Conservation (phyloP, 2,113 vertebrate genomes). For the Steatornis caripensis region DNA sequence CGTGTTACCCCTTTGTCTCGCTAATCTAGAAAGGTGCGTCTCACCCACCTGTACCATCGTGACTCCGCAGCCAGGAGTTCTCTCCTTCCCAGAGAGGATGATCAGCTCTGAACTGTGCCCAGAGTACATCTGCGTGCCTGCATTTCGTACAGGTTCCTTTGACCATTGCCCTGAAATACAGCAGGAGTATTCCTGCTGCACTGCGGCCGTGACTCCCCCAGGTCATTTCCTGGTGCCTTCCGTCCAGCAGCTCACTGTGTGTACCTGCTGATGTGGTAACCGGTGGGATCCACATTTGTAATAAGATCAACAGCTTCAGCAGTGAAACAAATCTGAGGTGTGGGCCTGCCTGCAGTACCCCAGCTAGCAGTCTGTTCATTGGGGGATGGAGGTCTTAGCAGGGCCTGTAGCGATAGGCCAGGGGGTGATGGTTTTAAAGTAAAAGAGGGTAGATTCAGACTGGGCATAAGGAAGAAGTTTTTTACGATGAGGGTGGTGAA, state of each 20-base stretch:
- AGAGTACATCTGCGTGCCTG: no score
- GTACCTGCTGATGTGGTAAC: neutral
- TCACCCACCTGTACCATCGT: neutral
- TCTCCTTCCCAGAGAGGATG: neutral
- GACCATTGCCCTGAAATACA: neutral
- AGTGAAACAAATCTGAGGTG: neutral
- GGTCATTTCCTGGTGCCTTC: neutral
- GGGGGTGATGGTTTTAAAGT: no score
- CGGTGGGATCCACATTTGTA: neutral
- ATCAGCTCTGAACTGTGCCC: neutral
- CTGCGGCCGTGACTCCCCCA: no score
- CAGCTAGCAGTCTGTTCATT: neutral
- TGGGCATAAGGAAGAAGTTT: no score
- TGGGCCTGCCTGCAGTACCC: neutral
- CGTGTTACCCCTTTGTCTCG: neutral
- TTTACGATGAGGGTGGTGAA: no score
- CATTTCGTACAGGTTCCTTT: neutral
- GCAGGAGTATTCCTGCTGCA: neutral
- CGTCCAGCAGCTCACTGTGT: neutral
- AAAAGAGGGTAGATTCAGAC: no score
- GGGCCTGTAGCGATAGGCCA: no score
- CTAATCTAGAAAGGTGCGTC: neutral
- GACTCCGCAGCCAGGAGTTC: neutral
- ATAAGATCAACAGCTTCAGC: neutral
- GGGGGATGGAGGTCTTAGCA: neutral